A percentile compares a stretch with the other conserved stretches of the same genome.
Conservation (phyloP, 2,797 vertebrate genomes). For the Semotilus atromaculatus region DNA sequence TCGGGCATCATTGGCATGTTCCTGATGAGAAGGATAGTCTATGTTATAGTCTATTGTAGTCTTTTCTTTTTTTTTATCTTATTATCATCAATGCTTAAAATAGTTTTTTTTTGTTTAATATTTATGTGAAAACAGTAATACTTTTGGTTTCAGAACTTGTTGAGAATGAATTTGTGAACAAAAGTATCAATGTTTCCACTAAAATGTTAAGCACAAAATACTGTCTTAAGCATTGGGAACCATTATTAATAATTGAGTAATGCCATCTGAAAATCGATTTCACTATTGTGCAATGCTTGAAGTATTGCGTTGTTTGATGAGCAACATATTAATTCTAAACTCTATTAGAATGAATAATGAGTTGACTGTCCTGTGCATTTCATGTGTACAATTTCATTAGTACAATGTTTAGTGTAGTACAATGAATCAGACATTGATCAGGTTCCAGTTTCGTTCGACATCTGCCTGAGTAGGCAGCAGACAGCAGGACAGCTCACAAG, state of each 20-base stretch:
- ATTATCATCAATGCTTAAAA: not conserved
- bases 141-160: not conserved
- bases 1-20: not conserved
- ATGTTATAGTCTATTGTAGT: not conserved
- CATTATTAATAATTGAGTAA: not conserved
- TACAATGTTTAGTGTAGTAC: not conserved
- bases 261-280: not conserved
- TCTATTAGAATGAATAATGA: not conserved
- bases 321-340: not conserved
- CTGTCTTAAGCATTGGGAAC: not conserved
- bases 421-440: slow-evolving; percentile 18
- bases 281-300: not conserved
- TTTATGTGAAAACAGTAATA: not conserved
- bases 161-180: not conserved
- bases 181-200: not conserved
- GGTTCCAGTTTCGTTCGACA: not conserved
- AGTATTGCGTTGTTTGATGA: not conserved
- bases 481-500: not conserved
- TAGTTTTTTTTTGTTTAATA: not conserved
- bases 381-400: not conserved
- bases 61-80: too few species aligned
- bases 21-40: not conserved
- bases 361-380: not conserved
- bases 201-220: too few species aligned
- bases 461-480: slow-evolving; percentile 4